Conservation (phyloP, 2,113 vertebrate species). For the Rhabdomys dilectus region DNA sequence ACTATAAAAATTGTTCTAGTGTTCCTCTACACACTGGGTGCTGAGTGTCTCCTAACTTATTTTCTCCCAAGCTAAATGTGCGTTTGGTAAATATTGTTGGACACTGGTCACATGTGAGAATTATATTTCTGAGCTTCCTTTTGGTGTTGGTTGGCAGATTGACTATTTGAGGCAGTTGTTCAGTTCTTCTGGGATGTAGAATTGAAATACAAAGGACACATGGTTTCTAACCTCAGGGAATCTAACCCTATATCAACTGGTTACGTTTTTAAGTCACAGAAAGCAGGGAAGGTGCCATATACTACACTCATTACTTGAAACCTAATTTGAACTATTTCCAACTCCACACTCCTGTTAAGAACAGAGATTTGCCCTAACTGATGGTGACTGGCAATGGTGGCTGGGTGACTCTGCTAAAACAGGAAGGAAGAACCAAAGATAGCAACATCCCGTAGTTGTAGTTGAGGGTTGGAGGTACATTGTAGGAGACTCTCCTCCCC, state of each 20-base stretch:
- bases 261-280: constrained; percentile 22
- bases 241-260: neutral
- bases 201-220: constrained; percentile 36
- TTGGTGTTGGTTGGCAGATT: neutral
- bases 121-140: constrained; percentile 25
- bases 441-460: constrained; percentile 10
- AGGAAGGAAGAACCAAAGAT: constrained; percentile 42
- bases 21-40: neutral
- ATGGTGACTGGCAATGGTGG: neutral
- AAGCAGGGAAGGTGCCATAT: neutral
- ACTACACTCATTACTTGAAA: neutral
- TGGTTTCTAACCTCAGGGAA: neutral
- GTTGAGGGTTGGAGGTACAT: neutral
- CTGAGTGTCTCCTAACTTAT: neutral
- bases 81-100: constrained; percentile 3
- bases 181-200: constrained; percentile 13
- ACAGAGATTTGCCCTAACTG: constrained; percentile 7
- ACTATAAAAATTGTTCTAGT: constrained; percentile 27
- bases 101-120: constrained; percentile 2
- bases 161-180: constrained; percentile 11
- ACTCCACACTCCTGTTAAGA: neutral
- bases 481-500: neutral
- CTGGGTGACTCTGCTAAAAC: neutral
- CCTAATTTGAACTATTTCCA: neutral
- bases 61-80: neutral